Evolutionary conservation across 35 echinoderm and acorn worm genomes (phyloP).

Genomic region (Stichopus chloronotus): DNA sequence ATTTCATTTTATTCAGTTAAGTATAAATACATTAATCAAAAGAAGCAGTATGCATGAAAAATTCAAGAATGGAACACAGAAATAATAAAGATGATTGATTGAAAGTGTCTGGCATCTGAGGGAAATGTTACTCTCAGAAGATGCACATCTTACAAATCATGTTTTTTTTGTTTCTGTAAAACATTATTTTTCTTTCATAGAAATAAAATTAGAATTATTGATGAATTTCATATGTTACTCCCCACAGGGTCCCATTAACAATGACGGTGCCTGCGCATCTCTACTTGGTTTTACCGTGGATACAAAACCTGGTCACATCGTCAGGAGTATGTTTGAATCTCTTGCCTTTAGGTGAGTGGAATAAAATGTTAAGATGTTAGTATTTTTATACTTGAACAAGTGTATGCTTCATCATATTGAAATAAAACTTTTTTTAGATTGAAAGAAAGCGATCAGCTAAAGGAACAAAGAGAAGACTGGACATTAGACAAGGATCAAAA

Average conservation of each 20-base stretch:
- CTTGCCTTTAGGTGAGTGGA: constrained; percentile 76
- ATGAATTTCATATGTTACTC: neutral
- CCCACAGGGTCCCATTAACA: constrained; percentile 73
- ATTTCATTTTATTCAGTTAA: too few species aligned
- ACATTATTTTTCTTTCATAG: neutral
- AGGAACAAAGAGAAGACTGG: too few species aligned
- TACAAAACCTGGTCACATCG: constrained; percentile 76
- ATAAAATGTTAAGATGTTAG: neutral
- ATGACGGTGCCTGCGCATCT: constrained; percentile 83
- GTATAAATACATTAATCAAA: too few species aligned
- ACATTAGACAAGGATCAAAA: too few species aligned
- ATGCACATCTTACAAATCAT: too few species aligned
- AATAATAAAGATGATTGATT: too few species aligned
- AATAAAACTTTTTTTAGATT: neutral
- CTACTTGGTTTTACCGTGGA: constrained; percentile 70
- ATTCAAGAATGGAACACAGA: too few species aligned
- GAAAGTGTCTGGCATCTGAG: too few species aligned
- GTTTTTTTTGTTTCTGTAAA: too few species aligned
- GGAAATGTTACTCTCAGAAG: too few species aligned
- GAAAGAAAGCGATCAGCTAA: neutral
- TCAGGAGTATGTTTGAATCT: constrained; percentile 83
- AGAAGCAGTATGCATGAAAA: too few species aligned
- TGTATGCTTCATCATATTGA: too few species aligned
- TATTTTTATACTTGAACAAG: neutral
- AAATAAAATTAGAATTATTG: neutral